These are phyloP conservation scores for Typhlichthys eigenmanni DNA, from an alignment of 2,797 vertebrate species.

Conservation along the genomic window DNA sequence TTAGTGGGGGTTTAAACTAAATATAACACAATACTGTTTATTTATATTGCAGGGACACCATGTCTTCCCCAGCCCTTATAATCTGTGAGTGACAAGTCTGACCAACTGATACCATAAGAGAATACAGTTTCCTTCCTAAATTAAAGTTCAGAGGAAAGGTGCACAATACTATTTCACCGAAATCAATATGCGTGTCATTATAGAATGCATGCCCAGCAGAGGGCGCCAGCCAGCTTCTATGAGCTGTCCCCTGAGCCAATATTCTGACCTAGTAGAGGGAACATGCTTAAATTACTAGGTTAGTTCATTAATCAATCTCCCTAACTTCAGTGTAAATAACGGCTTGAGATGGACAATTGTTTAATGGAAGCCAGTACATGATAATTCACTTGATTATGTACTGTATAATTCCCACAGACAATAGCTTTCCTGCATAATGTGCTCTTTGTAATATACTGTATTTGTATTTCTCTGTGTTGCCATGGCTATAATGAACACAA, in stretches of 20 bases:
- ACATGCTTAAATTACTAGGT: neutral
- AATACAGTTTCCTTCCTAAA: slow-evolving; percentile 12
- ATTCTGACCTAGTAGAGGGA: slow-evolving; percentile 48
- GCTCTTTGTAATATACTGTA: neutral
- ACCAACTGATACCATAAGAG: neutral
- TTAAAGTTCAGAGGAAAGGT: slow-evolving; percentile 1
- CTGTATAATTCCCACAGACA: too few species aligned
- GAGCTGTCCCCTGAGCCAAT: slow-evolving; percentile 10
- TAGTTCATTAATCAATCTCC: too few species aligned
- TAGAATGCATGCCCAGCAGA: slow-evolving; percentile 57
- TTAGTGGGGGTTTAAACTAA: slow-evolving; percentile 61
- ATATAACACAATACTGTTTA: slow-evolving; percentile 49
- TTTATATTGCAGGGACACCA: slow-evolving; percentile 18
- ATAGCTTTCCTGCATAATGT: too few species aligned
- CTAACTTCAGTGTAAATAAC: too few species aligned
- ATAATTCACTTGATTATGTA: too few species aligned
- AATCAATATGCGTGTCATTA: neutral
- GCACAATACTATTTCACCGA: neutral
- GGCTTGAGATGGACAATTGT: too few species aligned
- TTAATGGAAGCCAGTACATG: too few species aligned
- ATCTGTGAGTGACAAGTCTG: slow-evolving; percentile 23
- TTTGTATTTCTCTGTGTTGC: slow-evolving; percentile 23
- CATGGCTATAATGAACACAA: slow-evolving; percentile 38
- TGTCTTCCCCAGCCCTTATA: slow-evolving; percentile 33
- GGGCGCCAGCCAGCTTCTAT: slow-evolving; percentile 60